These are phyloP conservation scores for Mionectes macconnelli DNA, from an alignment of 2,113 vertebrate genomes.

Conservation along the genomic window DNA sequence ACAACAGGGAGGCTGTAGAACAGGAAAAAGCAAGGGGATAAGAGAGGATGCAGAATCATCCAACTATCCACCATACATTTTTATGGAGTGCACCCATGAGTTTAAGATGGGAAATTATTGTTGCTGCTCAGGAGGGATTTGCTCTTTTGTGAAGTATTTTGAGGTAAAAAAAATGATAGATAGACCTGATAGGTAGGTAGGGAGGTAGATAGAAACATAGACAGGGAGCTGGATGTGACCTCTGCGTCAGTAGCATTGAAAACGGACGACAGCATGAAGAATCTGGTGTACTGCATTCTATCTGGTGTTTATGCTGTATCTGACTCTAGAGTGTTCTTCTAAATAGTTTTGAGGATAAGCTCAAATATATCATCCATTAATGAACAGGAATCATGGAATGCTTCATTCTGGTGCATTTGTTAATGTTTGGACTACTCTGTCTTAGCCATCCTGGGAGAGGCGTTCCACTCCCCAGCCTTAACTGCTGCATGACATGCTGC, in stretches of 20 bases:
- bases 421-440: neutral
- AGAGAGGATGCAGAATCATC: neutral
- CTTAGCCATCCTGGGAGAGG: neutral
- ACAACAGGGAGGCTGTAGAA: neutral
- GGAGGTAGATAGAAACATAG: neutral
- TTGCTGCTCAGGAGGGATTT: neutral
- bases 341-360: neutral
- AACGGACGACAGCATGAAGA: neutral
- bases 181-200: neutral
- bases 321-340: neutral
- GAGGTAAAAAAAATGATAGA: neutral
- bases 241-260: neutral
- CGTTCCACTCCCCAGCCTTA: neutral
- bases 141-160: neutral
- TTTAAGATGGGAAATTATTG: neutral
- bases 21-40: neutral
- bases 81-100: neutral
- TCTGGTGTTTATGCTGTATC: neutral
- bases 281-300: neutral
- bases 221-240: accelerated
- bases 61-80: neutral
- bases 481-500: neutral
- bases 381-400: neutral
- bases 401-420: neutral
- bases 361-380: neutral